Percentiles rank a stretch among this genome's conserved stretches.
Conservation (phyloP, 23 tunicate genomes). For the Phallusia fumigata region DNA sequence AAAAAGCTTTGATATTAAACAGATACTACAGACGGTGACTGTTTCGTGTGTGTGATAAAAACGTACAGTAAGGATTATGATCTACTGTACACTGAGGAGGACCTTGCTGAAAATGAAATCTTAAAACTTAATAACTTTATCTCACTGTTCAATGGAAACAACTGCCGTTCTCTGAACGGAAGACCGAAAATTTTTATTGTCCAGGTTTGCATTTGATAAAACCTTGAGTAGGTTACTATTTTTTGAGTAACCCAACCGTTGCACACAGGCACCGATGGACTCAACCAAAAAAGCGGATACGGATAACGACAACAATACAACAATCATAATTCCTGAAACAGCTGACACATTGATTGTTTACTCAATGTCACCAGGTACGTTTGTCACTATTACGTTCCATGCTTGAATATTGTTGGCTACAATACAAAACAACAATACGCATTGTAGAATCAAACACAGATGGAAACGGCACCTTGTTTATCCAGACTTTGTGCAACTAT, state of each 20-base stretch:
- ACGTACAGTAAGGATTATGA: not conserved
- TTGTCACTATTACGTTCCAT: no score
- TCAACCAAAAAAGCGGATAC: no score
- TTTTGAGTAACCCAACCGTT: no score
- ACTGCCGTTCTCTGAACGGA: not conserved
- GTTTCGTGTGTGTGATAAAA: slow-evolving; percentile 1
- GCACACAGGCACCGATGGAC: no score
- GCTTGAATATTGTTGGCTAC: no score
- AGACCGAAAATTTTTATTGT: not conserved
- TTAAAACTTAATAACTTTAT: not conserved
- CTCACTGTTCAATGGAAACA: not conserved
- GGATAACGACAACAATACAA: no score
- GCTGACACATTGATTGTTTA: not conserved
- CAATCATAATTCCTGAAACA: not conserved
- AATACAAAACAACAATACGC: no score
- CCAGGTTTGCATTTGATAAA: no score
- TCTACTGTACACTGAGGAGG: not conserved
- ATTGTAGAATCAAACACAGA: no score
- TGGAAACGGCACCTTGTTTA: not conserved
- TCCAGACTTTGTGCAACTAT: not conserved
- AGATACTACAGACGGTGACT: not conserved
- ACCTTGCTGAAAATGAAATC: not conserved
- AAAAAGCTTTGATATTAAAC: not conserved
- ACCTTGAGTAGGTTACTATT: no score
- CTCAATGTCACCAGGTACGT: not conserved